Evolutionary conservation across 2,797 vertebrate species (phyloP).

Genomic region (Hippocampus kuda): DNA sequence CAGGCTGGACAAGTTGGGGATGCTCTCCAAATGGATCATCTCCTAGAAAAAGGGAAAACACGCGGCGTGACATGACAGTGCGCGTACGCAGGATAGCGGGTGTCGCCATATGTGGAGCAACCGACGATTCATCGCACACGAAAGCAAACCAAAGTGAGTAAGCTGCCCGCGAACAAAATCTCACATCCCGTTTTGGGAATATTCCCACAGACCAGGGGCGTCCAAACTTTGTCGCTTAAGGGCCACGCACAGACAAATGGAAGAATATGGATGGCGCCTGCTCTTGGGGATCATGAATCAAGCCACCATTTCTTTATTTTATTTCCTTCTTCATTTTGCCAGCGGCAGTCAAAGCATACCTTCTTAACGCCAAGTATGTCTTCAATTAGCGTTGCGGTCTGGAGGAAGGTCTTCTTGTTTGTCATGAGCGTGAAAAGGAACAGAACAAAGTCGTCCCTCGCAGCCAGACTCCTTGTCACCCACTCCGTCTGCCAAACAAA

Average conservation of each 20-base stretch:
- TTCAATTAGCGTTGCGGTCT: conserved; percentile 94
- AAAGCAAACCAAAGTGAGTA: background rate
- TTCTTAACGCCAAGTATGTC: conserved; percentile 97
- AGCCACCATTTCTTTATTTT: background rate
- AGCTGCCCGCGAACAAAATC: no score
- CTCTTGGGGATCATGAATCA: background rate
- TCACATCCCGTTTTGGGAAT: no score
- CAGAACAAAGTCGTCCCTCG: conserved; percentile 91
- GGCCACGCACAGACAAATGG: no score
- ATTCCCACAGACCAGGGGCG: no score
- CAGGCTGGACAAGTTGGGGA: conserved; percentile 83
- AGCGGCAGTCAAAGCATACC: conserved; percentile 53
- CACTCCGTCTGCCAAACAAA: conserved; percentile 74
- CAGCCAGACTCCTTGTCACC: conserved; percentile 87
- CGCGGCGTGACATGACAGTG: background rate
- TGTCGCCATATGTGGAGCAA: no score
- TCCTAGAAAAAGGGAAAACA: conserved; percentile 64
- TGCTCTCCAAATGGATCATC: conserved; percentile 95
- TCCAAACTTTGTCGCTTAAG: no score
- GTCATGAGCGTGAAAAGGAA: conserved; percentile 98
- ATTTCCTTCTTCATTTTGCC: background rate
- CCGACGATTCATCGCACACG: no score
- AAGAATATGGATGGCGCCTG: no score
- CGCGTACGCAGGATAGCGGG: no score
- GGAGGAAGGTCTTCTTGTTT: conserved; percentile 96